A percentile compares a stretch with the other conserved stretches of the same genome.
Evolutionary conservation across 2,797 vertebrate genomes (phyloP).

Genomic region (Parotocinclus haroldoi): DNA sequence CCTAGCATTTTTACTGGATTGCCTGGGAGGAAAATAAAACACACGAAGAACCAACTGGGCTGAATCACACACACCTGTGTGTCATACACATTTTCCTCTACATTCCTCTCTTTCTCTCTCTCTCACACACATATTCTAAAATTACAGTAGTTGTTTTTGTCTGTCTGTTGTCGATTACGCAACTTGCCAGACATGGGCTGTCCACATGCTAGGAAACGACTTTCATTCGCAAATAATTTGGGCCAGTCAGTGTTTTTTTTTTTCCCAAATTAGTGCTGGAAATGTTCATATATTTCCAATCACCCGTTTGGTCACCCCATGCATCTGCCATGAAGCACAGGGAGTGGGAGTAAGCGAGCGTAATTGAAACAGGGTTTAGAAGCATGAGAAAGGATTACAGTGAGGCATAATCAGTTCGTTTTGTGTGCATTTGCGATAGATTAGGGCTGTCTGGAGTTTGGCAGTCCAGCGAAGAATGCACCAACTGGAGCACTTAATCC

Average conservation of each 20-base stretch:
- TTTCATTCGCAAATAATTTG: constrained; percentile 33
- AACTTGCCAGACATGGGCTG: background rate
- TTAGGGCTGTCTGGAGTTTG: constrained; percentile 44
- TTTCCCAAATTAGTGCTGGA: constrained; percentile 26
- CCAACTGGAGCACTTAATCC: constrained; percentile 45
- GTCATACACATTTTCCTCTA: constrained; percentile 31
- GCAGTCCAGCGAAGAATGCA: constrained; percentile 36
- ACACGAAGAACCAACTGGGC: constrained; percentile 21
- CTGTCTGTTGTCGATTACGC: background rate
- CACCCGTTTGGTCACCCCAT: constrained; percentile 25
- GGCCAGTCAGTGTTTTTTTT: constrained; percentile 23
- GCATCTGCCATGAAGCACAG: constrained; percentile 18
- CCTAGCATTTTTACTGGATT: constrained; percentile 35
- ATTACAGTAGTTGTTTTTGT: too few relatives aligned
- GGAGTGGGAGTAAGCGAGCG: constrained; percentile 17
- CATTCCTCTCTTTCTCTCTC: constrained; percentile 24
- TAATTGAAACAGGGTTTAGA: constrained; percentile 4
- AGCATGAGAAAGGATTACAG: constrained; percentile 8
- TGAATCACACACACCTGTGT: constrained; percentile 39
- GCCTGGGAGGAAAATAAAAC: constrained; percentile 1
- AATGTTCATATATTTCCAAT: constrained; percentile 19
- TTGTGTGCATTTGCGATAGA: constrained; percentile 32
- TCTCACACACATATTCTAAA: constrained; percentile 7
- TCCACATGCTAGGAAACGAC: constrained; percentile 2
- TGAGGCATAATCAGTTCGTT: constrained; percentile 32